Percentiles rank a stretch among this genome's conserved stretches.
Conservation (phyloP, 92 coral and sea anemone genomes). For the Anthopleura xanthogrammica region DNA sequence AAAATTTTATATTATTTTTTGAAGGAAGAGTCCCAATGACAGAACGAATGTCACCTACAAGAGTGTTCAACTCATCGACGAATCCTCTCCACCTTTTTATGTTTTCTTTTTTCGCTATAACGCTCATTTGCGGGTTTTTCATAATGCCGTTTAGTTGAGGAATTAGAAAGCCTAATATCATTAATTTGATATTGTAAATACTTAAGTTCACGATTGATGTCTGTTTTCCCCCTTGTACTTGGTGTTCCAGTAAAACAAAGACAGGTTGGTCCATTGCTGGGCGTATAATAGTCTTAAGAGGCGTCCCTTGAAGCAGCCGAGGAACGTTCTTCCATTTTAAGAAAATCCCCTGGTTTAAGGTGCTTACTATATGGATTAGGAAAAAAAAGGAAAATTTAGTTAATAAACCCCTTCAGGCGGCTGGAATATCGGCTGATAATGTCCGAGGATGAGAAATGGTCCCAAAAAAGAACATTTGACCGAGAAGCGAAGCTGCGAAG, state of each 20-base stretch:
- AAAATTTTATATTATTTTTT: background rate
- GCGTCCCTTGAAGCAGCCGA: slow-evolving; percentile 20
- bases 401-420: too few relatives aligned
- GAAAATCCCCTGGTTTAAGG: slow-evolving; percentile 1
- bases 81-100: slow-evolving; percentile 16
- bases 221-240: slow-evolving; percentile 22
- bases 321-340: background rate
- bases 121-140: background rate
- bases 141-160: slow-evolving; percentile 14
- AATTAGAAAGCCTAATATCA: slow-evolving; percentile 2
- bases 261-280: background rate
- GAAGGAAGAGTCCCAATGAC: background rate
- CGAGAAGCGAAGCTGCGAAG: too few relatives aligned
- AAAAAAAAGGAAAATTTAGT: too few relatives aligned
- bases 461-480: too few relatives aligned
- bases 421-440: too few relatives aligned
- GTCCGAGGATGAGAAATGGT: too few relatives aligned
- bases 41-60: slow-evolving; percentile 15
- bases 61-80: background rate
- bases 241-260: slow-evolving; percentile 11
- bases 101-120: background rate
- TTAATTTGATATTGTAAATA: slow-evolving; percentile 10
- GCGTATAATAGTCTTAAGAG: slow-evolving; percentile 1
- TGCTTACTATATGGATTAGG: background rate
- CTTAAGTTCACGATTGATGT: slow-evolving; percentile 6